Conservation (phyloP, 2,888 invertebrate species). For the Psylliodes chrysocephalus region DNA sequence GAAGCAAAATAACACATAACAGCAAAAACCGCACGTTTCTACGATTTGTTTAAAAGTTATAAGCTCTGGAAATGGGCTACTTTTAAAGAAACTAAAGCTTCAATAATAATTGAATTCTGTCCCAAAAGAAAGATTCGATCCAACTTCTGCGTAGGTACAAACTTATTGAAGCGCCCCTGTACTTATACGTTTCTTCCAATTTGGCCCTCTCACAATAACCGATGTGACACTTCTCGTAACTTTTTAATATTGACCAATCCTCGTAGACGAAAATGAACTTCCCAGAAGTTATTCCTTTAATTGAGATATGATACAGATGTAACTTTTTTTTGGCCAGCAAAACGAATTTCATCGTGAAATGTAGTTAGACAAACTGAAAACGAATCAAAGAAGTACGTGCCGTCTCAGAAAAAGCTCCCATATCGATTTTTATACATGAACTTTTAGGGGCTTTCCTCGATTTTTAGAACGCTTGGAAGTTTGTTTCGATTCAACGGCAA, state of each 20-base stretch:
- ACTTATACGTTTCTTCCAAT: too few species aligned
- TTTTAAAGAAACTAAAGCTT: too few species aligned
- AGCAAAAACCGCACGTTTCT: too few species aligned
- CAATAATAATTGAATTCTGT: too few species aligned
- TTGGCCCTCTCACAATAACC: too few species aligned
- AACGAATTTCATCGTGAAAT: constrained; percentile 27
- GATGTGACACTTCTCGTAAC: neutral
- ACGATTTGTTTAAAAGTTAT: too few species aligned
- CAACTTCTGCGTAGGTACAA: too few species aligned
- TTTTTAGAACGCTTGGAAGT: constrained; percentile 31
- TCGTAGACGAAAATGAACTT: constrained; percentile 3
- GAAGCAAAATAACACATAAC: too few species aligned
- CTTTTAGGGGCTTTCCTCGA: constrained; percentile 43
- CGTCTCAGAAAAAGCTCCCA: constrained; percentile 60
- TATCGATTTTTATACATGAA: constrained; percentile 59
- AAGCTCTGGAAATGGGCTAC: too few species aligned
- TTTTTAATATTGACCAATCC: neutral
- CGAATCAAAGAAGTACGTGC: constrained; percentile 57
- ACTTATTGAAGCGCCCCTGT: too few species aligned
- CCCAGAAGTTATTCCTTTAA: constrained; percentile 17
- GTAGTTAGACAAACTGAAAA: constrained; percentile 47
- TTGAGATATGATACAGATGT: constrained; percentile 22
- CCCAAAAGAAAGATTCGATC: too few species aligned
- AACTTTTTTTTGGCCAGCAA: constrained; percentile 11
- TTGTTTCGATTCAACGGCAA: constrained; percentile 1